Percentiles rank a stretch among this genome's conserved stretches.
These are phyloP conservation scores for Gryllus bimaculatus DNA, from an alignment of 1,140 invertebrate genomes.

Conservation along the genomic window DNA sequence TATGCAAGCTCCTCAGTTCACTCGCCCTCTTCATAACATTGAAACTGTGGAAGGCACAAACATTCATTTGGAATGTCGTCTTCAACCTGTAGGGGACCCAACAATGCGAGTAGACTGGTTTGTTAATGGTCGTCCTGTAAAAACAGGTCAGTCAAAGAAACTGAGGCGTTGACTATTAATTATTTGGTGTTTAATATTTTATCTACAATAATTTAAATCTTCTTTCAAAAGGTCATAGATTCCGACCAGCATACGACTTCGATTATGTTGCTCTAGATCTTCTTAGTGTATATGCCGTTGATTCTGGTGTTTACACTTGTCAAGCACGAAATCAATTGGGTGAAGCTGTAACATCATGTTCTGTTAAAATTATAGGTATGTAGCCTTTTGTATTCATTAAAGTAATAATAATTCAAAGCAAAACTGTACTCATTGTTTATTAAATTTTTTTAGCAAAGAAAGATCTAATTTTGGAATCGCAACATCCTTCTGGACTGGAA, in stretches of 20 bases:
- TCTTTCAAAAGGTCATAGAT: conserved; percentile 64
- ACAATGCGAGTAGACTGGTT: conserved; percentile 97
- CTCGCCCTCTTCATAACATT: conserved; percentile 77
- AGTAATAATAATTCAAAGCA: not conserved
- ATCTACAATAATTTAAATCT: not conserved
- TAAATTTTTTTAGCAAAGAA: conserved; percentile 54
- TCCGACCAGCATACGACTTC: conserved; percentile 93
- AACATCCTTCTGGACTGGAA: conserved; percentile 77
- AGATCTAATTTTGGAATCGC: conserved; percentile 71
- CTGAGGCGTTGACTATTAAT: not conserved
- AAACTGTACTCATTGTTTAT: not conserved
- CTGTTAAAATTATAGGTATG: conserved; percentile 64
- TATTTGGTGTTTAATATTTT: not conserved
- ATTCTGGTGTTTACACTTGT: conserved; percentile 92
- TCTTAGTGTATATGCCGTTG: conserved; percentile 89
- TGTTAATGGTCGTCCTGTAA: conserved; percentile 81
- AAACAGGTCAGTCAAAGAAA: conserved; percentile 39
- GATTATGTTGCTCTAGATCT: conserved; percentile 95
- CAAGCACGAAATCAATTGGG: conserved; percentile 84
- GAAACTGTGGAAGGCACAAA: conserved; percentile 87
- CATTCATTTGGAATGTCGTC: conserved; percentile 83
- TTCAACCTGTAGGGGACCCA: conserved; percentile 89
- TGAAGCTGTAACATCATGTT: conserved; percentile 88
- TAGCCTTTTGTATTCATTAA: not conserved
- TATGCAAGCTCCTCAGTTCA: conserved; percentile 76